Evolutionary conservation across 2,113 vertebrate species (phyloP).

Genomic region (Nothobranchius furzeri): DNA sequence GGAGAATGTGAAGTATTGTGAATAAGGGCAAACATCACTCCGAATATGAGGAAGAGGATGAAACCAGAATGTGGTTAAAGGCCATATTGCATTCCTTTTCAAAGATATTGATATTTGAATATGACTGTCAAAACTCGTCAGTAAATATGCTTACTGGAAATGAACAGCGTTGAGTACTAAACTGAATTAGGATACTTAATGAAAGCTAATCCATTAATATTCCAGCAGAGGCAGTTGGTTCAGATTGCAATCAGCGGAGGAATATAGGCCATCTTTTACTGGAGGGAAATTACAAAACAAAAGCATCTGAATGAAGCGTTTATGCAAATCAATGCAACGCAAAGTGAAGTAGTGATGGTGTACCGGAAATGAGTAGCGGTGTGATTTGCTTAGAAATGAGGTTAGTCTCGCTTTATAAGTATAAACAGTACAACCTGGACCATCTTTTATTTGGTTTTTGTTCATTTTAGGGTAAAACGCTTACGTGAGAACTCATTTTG

Average conservation of each 20-base stretch:
- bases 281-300: conserved; percentile 61
- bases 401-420: conserved; percentile 16
- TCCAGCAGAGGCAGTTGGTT: conserved; percentile 19
- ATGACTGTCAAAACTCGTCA: conserved; percentile 38
- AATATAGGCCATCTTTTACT: conserved; percentile 68
- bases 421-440: conserved; percentile 13
- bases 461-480: conserved; percentile 25
- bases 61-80: conserved; percentile 1
- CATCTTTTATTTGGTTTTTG: conserved; percentile 31
- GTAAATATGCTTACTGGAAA: conserved; percentile 33
- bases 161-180: conserved; percentile 8
- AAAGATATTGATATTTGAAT: conserved; percentile 40
- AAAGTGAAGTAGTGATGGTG: conserved; percentile 48
- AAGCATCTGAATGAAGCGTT: conserved; percentile 62
- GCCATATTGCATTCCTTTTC: conserved; percentile 24
- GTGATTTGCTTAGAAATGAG: conserved; percentile 13
- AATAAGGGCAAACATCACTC: conserved; percentile 17
- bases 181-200: conserved; percentile 25
- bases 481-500: neutral
- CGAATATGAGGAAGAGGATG: too few species aligned
- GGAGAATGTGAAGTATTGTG: conserved; percentile 12
- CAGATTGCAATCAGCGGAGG: conserved; percentile 54
- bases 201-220: conserved; percentile 24
- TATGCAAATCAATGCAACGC: conserved; percentile 67
- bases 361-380: conserved; percentile 28